phyloP scores from a whole-genome alignment of 2,797 vertebrate genomes.

The Gymnodraco acuticeps region DNA sequence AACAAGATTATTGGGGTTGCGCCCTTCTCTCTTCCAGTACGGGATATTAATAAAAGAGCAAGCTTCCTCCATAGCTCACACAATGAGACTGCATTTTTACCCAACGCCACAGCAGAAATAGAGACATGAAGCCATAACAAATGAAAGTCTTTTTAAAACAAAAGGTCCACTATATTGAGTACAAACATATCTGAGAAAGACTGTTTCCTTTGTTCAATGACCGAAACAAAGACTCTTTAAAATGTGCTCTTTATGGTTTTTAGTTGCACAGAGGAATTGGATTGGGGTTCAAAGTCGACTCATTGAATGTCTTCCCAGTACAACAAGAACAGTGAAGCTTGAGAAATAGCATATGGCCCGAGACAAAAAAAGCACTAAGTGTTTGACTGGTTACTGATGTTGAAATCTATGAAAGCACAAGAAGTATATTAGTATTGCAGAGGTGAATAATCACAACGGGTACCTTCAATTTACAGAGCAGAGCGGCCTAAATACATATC shows the following conservation, averaged over 20 bases:
- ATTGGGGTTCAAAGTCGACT: slow-evolving; percentile 74
- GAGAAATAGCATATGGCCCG: slow-evolving; percentile 54
- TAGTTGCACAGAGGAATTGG: slow-evolving; percentile 74
- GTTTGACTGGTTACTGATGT: slow-evolving; percentile 32
- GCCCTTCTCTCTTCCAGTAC: slow-evolving; percentile 38
- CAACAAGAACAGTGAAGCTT: slow-evolving; percentile 62
- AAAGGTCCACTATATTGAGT: slow-evolving; percentile 76
- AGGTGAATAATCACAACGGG: slow-evolving; percentile 55
- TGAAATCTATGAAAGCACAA: slow-evolving; percentile 32
- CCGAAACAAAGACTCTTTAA: slow-evolving; percentile 76
- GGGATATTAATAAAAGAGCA: slow-evolving; percentile 34
- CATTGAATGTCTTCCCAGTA: slow-evolving; percentile 68
- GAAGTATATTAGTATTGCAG: slow-evolving; percentile 32
- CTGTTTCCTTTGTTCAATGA: slow-evolving; percentile 75
- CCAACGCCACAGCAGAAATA: slow-evolving; percentile 57
- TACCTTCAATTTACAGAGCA: slow-evolving; percentile 50
- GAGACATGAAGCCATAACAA: slow-evolving; percentile 76
- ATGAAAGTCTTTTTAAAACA: slow-evolving; percentile 72
- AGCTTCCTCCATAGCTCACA: slow-evolving; percentile 40
- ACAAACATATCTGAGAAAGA: slow-evolving; percentile 71
- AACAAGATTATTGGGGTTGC: slow-evolving; percentile 77
- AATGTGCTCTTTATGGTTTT: slow-evolving; percentile 72
- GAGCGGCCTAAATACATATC: slow-evolving; percentile 36
- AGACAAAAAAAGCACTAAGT: slow-evolving; percentile 51
- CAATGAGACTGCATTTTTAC: slow-evolving; percentile 43